Evolutionary conservation across 2,113 vertebrate genomes (phyloP).

Genomic region (Excalfactoria chinensis): DNA sequence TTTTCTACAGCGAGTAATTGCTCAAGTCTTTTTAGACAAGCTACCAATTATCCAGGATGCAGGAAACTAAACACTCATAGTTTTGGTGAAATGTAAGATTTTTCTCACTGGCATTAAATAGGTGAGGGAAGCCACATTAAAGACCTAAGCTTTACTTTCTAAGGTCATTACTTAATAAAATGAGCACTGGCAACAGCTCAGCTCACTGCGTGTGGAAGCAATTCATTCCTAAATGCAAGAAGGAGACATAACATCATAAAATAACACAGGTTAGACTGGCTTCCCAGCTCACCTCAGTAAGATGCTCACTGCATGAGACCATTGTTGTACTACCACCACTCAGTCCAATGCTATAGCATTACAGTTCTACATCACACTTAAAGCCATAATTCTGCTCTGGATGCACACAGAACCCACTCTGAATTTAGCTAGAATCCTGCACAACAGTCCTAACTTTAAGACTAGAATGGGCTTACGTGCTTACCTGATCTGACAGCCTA

Average conservation of each 20-base stretch:
- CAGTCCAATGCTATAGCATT: neutral
- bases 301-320: neutral
- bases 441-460: neutral
- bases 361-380: neutral
- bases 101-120: conserved; percentile 13
- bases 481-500: neutral
- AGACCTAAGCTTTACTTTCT: conserved; percentile 13
- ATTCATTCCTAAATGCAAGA: conserved; percentile 19
- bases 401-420: neutral
- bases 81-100: conserved; percentile 63
- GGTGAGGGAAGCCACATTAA: conserved; percentile 34
- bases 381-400: neutral
- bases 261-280: neutral
- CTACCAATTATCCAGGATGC: conserved; percentile 65
- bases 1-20: conserved; percentile 37
- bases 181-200: conserved; percentile 5
- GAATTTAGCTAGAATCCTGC: neutral
- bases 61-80: conserved; percentile 52
- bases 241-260: neutral
- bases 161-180: conserved; percentile 17
- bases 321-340: neutral
- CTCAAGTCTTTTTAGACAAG: conserved; percentile 53
- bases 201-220: neutral
- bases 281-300: neutral
- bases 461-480: neutral